Conservation (phyloP, 2,888 invertebrate species). For the Xanthorhoe designata region DNA sequence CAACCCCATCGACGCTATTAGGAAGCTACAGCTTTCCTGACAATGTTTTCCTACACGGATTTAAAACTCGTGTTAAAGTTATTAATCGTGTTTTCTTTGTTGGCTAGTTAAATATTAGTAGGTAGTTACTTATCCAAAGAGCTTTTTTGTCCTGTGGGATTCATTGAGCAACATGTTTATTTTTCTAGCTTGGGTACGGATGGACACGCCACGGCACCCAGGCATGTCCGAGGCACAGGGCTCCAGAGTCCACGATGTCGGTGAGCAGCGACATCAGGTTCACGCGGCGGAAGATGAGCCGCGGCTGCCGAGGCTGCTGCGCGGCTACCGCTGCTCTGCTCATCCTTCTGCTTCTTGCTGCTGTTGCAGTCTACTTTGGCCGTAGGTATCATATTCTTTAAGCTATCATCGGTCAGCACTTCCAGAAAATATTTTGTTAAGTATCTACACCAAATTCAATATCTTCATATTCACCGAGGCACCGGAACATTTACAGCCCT, state of each 20-base stretch:
- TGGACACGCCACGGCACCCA: conserved; percentile 72
- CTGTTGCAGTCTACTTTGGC: conserved; percentile 86
- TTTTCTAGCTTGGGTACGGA: conserved; percentile 72
- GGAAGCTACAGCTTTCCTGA: too few species aligned
- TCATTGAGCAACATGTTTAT: conserved; percentile 2
- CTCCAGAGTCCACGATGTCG: conserved; percentile 92
- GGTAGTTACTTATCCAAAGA: too few species aligned
- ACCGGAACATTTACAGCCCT: too few species aligned
- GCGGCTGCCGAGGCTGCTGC: conserved; percentile 94
- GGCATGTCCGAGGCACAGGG: conserved; percentile 72
- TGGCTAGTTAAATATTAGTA: too few species aligned
- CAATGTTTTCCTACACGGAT: too few species aligned
- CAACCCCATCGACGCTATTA: too few species aligned
- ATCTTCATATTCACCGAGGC: too few species aligned
- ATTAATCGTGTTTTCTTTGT: too few species aligned
- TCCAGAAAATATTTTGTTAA: not conserved
- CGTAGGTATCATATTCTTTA: conserved; percentile 76
- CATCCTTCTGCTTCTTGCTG: conserved; percentile 88
- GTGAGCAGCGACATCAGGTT: conserved; percentile 96
- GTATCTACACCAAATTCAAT: too few species aligned
- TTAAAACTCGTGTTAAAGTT: too few species aligned
- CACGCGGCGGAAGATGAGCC: conserved; percentile 93
- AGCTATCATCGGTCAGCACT: not conserved
- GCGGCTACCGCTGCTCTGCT: conserved; percentile 94
- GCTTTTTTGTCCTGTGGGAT: too few species aligned